Conservation (phyloP, 2,888 invertebrate genomes). For the Eugnorisma glareosa region DNA sequence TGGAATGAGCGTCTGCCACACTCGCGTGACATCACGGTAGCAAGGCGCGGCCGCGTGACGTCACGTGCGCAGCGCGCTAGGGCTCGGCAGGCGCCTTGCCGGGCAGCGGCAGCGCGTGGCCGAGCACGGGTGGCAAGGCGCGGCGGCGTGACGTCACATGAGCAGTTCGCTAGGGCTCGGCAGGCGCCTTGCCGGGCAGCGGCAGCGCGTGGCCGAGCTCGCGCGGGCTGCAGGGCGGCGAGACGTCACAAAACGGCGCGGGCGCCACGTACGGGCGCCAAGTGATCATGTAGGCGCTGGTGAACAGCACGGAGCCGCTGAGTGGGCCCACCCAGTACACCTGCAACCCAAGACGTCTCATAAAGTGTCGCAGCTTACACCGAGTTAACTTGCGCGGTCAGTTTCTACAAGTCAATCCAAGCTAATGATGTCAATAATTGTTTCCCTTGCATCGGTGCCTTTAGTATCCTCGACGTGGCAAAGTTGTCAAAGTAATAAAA, state of each 20-base stretch:
- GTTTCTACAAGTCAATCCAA: neutral
- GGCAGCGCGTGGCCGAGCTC: neutral
- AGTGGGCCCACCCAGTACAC: conserved; percentile 93
- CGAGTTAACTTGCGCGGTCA: no score
- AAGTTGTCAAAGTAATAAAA: neutral
- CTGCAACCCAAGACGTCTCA: conserved; percentile 69
- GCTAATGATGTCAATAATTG: neutral
- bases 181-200: conserved; percentile 1
- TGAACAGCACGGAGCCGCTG: conserved; percentile 73
- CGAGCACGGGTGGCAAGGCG: neutral
- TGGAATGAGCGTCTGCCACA: neutral
- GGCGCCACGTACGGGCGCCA: conserved; percentile 66
- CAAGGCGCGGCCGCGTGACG: neutral
- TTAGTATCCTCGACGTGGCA: neutral
- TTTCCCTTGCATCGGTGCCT: neutral
- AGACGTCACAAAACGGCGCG: neutral
- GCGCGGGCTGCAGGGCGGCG: neutral
- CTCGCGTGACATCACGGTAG: neutral
- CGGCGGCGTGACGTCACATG: conserved; percentile 8
- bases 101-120: conserved; percentile 1
- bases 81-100: conserved; percentile 11
- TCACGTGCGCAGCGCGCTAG: conserved; percentile 5
- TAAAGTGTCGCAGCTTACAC: neutral
- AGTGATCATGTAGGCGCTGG: conserved; percentile 72
- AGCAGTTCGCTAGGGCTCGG: conserved; percentile 13